Conservation (phyloP, 2,888 invertebrate genomes). For the Nomada lathburiana region DNA sequence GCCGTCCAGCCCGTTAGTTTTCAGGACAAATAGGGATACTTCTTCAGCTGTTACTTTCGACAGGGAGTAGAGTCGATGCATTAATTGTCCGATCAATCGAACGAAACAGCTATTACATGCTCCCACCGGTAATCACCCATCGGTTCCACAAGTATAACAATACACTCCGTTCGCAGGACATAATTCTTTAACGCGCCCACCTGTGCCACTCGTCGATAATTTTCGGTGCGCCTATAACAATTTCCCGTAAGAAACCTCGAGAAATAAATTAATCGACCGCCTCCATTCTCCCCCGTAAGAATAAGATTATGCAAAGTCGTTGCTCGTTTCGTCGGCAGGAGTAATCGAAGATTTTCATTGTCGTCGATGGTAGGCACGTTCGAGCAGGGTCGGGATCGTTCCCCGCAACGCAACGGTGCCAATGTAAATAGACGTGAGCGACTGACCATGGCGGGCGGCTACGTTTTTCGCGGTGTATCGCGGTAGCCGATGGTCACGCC, state of each 20-base stretch:
- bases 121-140: too few species aligned
- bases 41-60: too few species aligned
- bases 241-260: too few species aligned
- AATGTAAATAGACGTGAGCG: slow-evolving; percentile 77
- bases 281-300: background rate
- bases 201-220: too few species aligned
- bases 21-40: background rate
- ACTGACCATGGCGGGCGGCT: slow-evolving; percentile 73
- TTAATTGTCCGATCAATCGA: too few species aligned
- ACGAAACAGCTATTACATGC: too few species aligned
- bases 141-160: too few species aligned
- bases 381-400: slow-evolving; percentile 44
- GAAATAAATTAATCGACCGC: too few species aligned
- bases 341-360: slow-evolving; percentile 27
- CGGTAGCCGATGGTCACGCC: slow-evolving; percentile 78
- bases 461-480: slow-evolving; percentile 77
- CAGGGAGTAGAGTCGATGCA: too few species aligned
- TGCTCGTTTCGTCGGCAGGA: background rate
- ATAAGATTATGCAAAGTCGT: background rate
- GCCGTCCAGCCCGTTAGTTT: background rate
- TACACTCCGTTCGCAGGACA: too few species aligned
- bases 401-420: slow-evolving; percentile 68
- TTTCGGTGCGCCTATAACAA: too few species aligned
- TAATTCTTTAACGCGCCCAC: too few species aligned
- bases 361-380: slow-evolving; percentile 53